phyloP scores from a whole-genome alignment of 2,797 vertebrate species.

The Crenichthys baileyi region DNA sequence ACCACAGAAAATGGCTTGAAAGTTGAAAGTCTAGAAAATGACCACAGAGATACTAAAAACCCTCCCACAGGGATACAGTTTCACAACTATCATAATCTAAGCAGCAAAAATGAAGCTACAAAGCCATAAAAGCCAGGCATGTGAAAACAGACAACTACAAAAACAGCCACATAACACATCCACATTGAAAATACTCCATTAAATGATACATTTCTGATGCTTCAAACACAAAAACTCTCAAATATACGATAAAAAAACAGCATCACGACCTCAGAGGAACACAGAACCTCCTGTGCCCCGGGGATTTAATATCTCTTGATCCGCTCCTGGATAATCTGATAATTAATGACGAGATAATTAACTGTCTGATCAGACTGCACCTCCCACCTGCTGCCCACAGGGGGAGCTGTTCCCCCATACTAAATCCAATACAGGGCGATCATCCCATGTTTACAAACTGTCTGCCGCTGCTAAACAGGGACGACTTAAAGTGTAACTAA shows the following conservation, averaged over 20 bases:
- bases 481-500: conserved; percentile 11
- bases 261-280: not conserved
- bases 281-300: not conserved
- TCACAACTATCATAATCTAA: not conserved
- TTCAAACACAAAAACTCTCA: not conserved
- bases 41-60: not conserved
- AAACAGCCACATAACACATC: not conserved
- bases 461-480: not conserved
- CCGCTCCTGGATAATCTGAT: conserved; percentile 1
- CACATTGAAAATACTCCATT: not conserved
- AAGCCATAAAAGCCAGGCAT: not conserved
- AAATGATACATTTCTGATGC: not conserved
- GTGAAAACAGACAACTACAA: not conserved
- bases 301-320: not conserved
- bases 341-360: conserved; percentile 5
- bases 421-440: not conserved
- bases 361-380: not conserved
- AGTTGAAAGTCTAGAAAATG: not conserved
- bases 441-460: conserved; percentile 21
- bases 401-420: not conserved
- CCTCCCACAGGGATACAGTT: not conserved
- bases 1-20: not conserved
- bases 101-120: not conserved
- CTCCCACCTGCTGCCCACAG: not conserved
- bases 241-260: not conserved